Conservation (phyloP, 2,797 vertebrate genomes). For the Oreochromis mossambicus region DNA sequence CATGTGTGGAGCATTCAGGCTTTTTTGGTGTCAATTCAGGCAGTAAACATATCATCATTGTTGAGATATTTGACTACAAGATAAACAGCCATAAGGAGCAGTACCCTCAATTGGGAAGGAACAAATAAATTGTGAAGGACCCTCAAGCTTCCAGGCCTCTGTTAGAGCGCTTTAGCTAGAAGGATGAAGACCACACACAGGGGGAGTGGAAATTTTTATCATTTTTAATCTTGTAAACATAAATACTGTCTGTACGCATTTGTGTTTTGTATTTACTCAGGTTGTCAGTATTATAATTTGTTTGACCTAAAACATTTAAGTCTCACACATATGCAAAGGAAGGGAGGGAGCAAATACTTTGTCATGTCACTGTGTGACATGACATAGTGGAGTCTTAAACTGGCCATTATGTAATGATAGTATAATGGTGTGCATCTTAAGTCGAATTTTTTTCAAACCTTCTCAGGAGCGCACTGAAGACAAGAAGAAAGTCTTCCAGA, state of each 20-base stretch:
- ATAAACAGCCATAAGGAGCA: background rate
- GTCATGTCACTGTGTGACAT: background rate
- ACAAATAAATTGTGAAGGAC: background rate
- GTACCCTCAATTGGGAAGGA: background rate
- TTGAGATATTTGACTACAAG: background rate
- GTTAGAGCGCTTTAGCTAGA: background rate
- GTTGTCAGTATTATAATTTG: background rate
- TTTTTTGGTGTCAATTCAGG: background rate
- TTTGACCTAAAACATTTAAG: background rate
- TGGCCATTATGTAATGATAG: background rate
- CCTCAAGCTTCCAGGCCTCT: background rate
- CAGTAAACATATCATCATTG: background rate
- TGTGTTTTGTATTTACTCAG: background rate
- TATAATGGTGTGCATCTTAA: background rate
- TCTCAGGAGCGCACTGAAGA: constrained; percentile 90
- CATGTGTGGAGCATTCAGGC: background rate
- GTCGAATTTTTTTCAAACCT: background rate
- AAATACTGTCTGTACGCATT: background rate
- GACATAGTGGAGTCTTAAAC: background rate
- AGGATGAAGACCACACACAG: background rate
- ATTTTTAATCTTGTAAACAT: background rate
- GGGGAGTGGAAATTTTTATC: rapidly evolving
- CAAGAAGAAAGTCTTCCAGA: constrained; percentile 92
- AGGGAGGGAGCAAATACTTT: background rate
- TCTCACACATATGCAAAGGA: background rate